Evolutionary conservation across 2,113 vertebrate genomes (phyloP).

Genomic region (Microtus ochrogaster): DNA sequence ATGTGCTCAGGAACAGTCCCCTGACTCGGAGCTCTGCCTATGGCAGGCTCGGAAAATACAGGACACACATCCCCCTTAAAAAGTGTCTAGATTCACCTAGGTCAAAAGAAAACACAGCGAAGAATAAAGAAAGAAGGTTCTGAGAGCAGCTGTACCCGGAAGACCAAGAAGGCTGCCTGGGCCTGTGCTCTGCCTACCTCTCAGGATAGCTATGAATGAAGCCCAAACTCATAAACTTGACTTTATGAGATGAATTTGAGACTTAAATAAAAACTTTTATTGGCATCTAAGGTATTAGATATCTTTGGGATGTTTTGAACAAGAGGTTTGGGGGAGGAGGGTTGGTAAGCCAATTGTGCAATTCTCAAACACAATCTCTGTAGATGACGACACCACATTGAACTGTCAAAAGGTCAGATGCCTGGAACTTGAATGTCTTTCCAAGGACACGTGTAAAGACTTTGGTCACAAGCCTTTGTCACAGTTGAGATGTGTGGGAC

Average conservation of each 20-base stretch:
- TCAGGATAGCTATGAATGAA: background rate
- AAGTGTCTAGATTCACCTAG: background rate
- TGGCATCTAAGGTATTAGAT: background rate
- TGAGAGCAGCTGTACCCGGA: background rate
- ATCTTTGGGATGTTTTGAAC: background rate
- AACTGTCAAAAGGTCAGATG: background rate
- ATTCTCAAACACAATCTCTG: background rate
- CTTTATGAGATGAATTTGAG: background rate
- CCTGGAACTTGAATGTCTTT: background rate
- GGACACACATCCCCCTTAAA: background rate
- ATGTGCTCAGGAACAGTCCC: background rate
- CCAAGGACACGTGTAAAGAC: background rate
- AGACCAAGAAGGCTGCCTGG: background rate
- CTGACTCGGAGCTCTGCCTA: background rate
- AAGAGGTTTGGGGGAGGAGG: background rate
- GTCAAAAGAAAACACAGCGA: conserved; percentile 18
- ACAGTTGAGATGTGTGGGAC: too few species aligned
- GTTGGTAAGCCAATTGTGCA: background rate
- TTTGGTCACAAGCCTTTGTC: background rate
- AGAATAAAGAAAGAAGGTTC: background rate
- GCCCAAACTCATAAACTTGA: background rate
- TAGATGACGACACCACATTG: background rate
- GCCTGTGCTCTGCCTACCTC: background rate
- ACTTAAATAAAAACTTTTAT: background rate
- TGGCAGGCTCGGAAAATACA: background rate